Percentiles rank a stretch among this genome's conserved stretches.
phyloP scores from a whole-genome alignment of 1,140 invertebrate genomes.

The Neocloeon triangulifer region DNA sequence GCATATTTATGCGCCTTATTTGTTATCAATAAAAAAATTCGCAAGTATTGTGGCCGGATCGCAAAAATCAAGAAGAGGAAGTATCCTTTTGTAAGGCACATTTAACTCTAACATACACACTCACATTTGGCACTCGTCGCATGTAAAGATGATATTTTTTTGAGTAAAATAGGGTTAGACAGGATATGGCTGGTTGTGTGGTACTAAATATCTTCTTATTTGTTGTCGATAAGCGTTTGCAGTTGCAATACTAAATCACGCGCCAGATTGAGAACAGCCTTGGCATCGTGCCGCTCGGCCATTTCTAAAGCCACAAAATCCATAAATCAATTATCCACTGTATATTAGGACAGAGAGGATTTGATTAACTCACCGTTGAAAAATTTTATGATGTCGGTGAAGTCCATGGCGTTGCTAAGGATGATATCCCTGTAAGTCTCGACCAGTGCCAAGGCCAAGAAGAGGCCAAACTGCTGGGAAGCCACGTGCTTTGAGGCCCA shows the following conservation, averaged over 20 bases:
- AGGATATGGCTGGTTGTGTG: too few species aligned
- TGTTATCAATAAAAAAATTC: too few species aligned
- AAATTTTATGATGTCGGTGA: constrained; percentile 94
- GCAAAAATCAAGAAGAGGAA: too few species aligned
- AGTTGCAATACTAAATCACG: constrained; percentile 66
- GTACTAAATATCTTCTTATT: constrained; percentile 34
- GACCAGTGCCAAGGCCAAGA: constrained; percentile 74
- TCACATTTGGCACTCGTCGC: too few species aligned
- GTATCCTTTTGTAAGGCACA: too few species aligned
- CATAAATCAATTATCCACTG: background rate
- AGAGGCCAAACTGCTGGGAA: constrained; percentile 75
- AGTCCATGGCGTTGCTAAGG: constrained; percentile 86
- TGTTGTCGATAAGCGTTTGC: constrained; percentile 77
- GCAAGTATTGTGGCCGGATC: too few species aligned
- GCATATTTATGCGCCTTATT: too few species aligned
- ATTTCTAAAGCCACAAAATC: constrained; percentile 50
- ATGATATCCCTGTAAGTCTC: constrained; percentile 88
- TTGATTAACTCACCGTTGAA: constrained; percentile 56
- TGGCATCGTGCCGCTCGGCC: constrained; percentile 77
- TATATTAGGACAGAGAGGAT: background rate
- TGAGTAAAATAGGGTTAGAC: too few species aligned
- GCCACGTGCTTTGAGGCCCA: constrained; percentile 80
- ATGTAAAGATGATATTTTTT: too few species aligned
- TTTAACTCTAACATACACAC: too few species aligned
- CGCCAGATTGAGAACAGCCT: constrained; percentile 54